Conservation (phyloP, 2,113 vertebrate species). For the Trematocara unimaculatum region DNA sequence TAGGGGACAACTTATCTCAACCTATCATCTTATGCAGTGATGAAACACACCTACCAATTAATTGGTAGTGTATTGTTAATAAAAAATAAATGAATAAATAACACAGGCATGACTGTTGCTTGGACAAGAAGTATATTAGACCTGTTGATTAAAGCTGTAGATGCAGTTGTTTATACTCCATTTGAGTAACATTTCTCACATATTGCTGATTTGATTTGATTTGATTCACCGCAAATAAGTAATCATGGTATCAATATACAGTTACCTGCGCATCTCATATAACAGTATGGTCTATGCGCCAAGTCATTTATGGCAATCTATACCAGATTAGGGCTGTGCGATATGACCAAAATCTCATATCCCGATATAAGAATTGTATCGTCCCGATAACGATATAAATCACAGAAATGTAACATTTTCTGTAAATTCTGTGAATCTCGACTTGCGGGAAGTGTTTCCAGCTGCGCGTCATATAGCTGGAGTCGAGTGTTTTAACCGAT, state of each 20-base stretch:
- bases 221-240: background rate
- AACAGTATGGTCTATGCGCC: background rate
- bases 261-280: background rate
- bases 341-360: background rate
- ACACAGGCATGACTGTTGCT: conserved; percentile 13
- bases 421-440: no score
- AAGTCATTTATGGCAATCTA: background rate
- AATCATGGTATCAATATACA: conserved; percentile 30
- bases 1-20: conserved; percentile 11
- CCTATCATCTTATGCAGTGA: background rate
- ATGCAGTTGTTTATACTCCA: conserved; percentile 7
- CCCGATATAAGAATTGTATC: fast-evolving
- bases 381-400: background rate
- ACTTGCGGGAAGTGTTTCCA: no score
- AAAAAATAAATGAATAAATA: background rate
- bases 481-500: no score
- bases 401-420: no score
- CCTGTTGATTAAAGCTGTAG: conserved; percentile 1
- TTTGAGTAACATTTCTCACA: conserved; percentile 5
- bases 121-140: conserved; percentile 10
- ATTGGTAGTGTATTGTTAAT: conserved; percentile 52
- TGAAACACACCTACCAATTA: background rate
- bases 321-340: background rate
- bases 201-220: background rate
- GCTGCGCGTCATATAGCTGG: no score